Percentiles rank a stretch among this genome's conserved stretches.
phyloP scores from a whole-genome alignment of 2,888 invertebrate species.

The Eledone cirrhosa region DNA sequence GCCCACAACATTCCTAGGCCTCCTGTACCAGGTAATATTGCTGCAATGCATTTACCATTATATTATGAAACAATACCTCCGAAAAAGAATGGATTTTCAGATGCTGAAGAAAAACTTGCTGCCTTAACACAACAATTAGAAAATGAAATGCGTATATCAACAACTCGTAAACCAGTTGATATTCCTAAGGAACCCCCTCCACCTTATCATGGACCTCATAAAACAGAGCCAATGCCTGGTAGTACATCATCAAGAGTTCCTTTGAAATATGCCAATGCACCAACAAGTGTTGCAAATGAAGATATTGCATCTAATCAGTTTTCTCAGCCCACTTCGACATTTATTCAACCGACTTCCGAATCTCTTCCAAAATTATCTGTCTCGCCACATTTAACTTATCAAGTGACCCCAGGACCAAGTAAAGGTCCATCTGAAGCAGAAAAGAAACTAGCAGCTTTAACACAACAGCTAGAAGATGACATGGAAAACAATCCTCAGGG shows the following conservation, averaged over 20 bases:
- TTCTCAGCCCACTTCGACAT: conserved; percentile 6
- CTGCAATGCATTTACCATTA: conserved; percentile 53
- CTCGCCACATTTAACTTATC: conserved; percentile 48
- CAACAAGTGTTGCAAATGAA: conserved; percentile 32
- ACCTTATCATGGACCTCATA: conserved; percentile 65
- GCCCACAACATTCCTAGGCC: conserved; percentile 24
- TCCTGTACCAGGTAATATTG: conserved; percentile 34
- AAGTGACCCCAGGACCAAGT: conserved; percentile 51
- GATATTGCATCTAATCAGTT: conserved; percentile 28
- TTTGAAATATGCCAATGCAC: conserved; percentile 28
- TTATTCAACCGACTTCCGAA: conserved; percentile 24
- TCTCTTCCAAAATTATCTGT: conserved; percentile 36
- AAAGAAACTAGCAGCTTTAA: conserved; percentile 61
- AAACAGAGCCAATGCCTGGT: conserved; percentile 53
- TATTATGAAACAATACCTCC: conserved; percentile 43
- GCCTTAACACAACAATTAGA: conserved; percentile 61
- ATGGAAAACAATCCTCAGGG: conserved; percentile 95
- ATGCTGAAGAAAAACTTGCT: conserved; percentile 60
- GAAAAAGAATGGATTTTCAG: conserved; percentile 42
- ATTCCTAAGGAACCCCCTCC: conserved; percentile 54
- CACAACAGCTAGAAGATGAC: conserved; percentile 62
- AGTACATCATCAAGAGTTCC: background rate
- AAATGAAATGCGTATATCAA: conserved; percentile 50
- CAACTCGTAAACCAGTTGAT: conserved; percentile 41
- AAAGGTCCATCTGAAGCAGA: conserved; percentile 59